Base-by-base conservation (phyloP, 2,113 vertebrate species). In the Psephotus haematonotus region DNA sequence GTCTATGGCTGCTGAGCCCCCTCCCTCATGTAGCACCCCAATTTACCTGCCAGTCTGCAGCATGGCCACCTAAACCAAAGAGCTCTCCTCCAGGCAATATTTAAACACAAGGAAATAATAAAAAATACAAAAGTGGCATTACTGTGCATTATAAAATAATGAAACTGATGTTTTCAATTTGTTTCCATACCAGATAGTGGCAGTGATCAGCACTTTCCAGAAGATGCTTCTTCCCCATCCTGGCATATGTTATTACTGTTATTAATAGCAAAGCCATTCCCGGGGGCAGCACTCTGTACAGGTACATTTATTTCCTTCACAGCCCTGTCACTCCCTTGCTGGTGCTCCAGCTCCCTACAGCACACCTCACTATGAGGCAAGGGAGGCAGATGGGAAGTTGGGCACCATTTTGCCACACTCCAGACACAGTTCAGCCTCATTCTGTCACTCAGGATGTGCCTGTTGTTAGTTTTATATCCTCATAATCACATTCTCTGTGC, bases 191-290 rank as follows among this genome's bases (percentile, higher is more conserved):
- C 31, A 24, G 74, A 90, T 69, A 70, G 50, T 65, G 72, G 89
- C 85, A 77, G 67, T 69, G 93, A 93, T 92, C 92, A 91, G 84
- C 82, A 93, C 72, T 91, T 96, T 94, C 47, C 29, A 41, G 43
- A 85, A 67, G 67, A 93, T 49, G 25, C 90, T 85, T 92, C 86
- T 79, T 85, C 76, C 88, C 52, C 83, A 84, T 93, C 75, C 86
- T 93, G 97, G 88, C 94, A 90, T 39, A 52, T 94, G 94, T 96
- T 97, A 84, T 90, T 90, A 95, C 76, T 8, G 17, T 97, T 96
- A 97, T 97, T 97, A 96, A 97, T 95, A 96, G 95, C 83, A 62
- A 64, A 94, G 68, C 86, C 47, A 47, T 81, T 93, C 86, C 93
- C 9, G 0, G 57, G 87, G 96, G 94, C 85, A 95, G 94, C 88